A percentile compares a stretch with the other conserved stretches of the same genome.
These are phyloP conservation scores for Conomelus anceps DNA, from an alignment of 2,888 invertebrate species.

Conservation along the genomic window DNA sequence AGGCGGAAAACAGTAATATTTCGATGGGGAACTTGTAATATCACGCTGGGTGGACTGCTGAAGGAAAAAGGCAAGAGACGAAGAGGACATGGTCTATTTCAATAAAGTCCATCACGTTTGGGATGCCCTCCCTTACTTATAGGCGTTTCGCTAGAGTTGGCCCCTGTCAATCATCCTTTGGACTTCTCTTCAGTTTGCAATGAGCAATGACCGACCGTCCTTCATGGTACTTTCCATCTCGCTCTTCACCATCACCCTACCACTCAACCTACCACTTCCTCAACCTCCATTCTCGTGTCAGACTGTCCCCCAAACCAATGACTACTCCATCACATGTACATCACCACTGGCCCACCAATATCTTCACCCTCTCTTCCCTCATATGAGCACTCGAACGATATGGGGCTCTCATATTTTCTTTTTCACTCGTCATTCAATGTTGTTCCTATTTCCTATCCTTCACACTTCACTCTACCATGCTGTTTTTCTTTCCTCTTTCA, in stretches of 20 bases:
- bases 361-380: not conserved
- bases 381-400: not conserved
- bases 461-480: too few relatives aligned
- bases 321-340: not conserved
- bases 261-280: not conserved
- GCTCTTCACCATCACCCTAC: not conserved
- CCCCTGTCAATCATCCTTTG: not conserved
- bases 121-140: not conserved
- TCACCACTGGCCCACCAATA: too few relatives aligned
- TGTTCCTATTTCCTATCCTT: too few relatives aligned
- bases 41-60: not conserved
- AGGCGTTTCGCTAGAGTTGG: not conserved
- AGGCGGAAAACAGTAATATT: not conserved
- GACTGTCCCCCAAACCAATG: not conserved
- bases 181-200: not conserved
- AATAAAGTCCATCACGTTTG: not conserved
- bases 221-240: not conserved
- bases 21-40: not conserved
- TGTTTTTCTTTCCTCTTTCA: too few relatives aligned
- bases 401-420: too few relatives aligned
- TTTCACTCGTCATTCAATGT: too few relatives aligned
- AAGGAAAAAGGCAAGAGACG: too few relatives aligned
- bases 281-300: not conserved
- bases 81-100: not conserved
- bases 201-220: not conserved